A percentile compares a stretch with the other conserved stretches of the same genome.
phyloP scores from a whole-genome alignment of 64 coral and sea anemone genomes.

The Astreopora myriophthalma region DNA sequence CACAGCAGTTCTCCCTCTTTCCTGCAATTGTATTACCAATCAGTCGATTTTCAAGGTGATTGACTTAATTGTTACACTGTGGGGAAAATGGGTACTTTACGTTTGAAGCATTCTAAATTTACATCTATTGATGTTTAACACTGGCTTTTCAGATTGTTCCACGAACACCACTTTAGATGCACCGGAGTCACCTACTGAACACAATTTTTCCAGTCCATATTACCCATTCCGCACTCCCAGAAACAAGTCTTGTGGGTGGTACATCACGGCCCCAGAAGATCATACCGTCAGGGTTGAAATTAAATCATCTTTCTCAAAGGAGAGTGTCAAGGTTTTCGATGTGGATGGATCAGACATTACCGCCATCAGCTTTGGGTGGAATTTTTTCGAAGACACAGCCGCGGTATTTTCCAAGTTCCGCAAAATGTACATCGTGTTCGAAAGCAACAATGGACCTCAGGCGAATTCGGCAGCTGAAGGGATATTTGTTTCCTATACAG shows the following conservation, averaged over 20 bases:
- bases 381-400: background rate
- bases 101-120: no score
- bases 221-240: background rate
- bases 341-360: background rate
- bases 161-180: background rate
- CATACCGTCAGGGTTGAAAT: background rate
- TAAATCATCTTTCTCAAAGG: background rate
- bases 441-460: background rate
- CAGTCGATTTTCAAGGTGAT: background rate
- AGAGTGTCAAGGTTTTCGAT: slow-evolving; percentile 1
- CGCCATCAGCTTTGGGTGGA: background rate
- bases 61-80: background rate
- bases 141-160: background rate
- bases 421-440: background rate
- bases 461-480: background rate
- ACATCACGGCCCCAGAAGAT: background rate
- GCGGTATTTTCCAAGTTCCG: slow-evolving; percentile 11
- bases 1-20: background rate
- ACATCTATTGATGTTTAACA: no score
- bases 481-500: background rate
- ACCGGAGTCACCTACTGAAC: background rate
- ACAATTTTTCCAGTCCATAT: slow-evolving; percentile 37
- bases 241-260: slow-evolving; percentile 24
- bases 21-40: background rate
- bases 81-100: no score